These are phyloP conservation scores for Vesta saturnalis DNA, from an alignment of 2,888 invertebrate species.

Conservation along the genomic window DNA sequence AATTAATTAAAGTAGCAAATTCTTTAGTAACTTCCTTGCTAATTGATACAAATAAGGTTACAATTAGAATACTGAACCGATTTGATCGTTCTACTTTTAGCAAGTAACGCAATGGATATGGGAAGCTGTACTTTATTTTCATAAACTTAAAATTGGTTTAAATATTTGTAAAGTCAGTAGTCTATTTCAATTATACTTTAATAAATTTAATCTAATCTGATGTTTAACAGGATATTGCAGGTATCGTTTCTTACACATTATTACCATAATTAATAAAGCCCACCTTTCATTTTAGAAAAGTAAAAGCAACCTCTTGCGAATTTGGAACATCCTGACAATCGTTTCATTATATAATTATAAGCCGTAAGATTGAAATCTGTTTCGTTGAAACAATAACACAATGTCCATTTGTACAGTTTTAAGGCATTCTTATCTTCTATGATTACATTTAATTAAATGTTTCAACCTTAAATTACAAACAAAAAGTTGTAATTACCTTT, in stretches of 20 bases:
- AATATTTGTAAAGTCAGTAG: neutral
- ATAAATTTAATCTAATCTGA: slow-evolving; percentile 1
- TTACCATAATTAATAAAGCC: neutral
- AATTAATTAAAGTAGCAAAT: no score
- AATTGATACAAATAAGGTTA: no score
- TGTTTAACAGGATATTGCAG: neutral
- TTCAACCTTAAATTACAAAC: neutral
- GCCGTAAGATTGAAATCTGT: slow-evolving; percentile 1
- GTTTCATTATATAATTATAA: slow-evolving; percentile 5
- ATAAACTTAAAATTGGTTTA: no score
- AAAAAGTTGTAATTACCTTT: neutral
- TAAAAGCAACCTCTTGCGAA: neutral
- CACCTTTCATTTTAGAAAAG: slow-evolving; percentile 1
- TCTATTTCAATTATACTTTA: neutral
- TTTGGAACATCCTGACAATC: slow-evolving; percentile 3
- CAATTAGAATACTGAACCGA: no score
- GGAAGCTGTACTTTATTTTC: no score
- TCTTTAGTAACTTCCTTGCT: no score
- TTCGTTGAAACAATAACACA: neutral
- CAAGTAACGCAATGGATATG: no score
- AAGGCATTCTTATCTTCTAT: neutral
- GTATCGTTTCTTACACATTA: neutral
- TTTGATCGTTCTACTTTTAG: no score
- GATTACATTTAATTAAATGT: neutral
- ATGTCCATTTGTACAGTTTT: neutral